These are phyloP conservation scores for Anoplopoma fimbria DNA, from an alignment of 2,113 vertebrate species.

Conservation along the genomic window DNA sequence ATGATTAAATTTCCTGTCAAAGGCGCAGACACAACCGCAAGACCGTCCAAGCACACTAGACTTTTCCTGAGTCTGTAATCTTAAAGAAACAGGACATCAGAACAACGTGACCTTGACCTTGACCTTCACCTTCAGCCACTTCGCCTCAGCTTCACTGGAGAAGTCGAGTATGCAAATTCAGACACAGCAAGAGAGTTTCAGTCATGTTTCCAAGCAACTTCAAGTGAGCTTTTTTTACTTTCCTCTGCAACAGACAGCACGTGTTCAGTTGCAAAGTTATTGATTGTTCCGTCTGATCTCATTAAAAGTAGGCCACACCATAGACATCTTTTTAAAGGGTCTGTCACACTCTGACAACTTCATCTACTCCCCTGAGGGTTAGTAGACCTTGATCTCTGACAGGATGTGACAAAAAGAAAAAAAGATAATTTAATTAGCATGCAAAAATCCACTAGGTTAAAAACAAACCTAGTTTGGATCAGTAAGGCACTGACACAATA, in stretches of 20 bases:
- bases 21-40: slow-evolving; percentile 42
- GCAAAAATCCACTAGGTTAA: neutral
- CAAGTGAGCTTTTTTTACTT: neutral
- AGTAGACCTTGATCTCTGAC: neutral
- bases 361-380: neutral
- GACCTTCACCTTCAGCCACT: slow-evolving; percentile 35
- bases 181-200: neutral
- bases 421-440: neutral
- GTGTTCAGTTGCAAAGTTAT: neutral
- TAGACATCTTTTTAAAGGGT: neutral
- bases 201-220: slow-evolving; percentile 4
- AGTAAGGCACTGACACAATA: no score
- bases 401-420: slow-evolving; percentile 21
- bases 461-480: neutral
- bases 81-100: slow-evolving; percentile 63
- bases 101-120: slow-evolving; percentile 41
- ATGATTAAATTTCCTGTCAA: slow-evolving; percentile 67
- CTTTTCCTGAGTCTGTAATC: slow-evolving; percentile 25
- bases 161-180: neutral
- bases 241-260: neutral
- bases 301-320: neutral
- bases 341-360: neutral
- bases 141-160: slow-evolving; percentile 6
- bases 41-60: slow-evolving; percentile 34
- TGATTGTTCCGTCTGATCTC: neutral